These are phyloP conservation scores for Thecocarcelia acutangulata DNA, from an alignment of 2,888 invertebrate species.

Conservation along the genomic window DNA sequence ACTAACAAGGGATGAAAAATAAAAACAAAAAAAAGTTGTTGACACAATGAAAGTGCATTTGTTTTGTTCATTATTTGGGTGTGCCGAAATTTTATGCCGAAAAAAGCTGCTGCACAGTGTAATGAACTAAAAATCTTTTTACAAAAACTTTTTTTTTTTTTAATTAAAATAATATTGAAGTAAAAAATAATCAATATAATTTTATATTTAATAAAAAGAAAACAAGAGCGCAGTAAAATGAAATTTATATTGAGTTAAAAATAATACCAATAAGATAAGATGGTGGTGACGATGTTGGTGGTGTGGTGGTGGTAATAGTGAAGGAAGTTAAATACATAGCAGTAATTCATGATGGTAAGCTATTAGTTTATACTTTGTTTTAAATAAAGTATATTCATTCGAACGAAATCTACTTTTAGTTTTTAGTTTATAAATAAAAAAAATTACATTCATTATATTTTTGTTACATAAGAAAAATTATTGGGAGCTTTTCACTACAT, in stretches of 20 bases:
- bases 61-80: too few relatives aligned
- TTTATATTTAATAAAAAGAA: neutral
- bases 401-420: slow-evolving; percentile 43
- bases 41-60: too few relatives aligned
- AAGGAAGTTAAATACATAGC: neutral
- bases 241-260: slow-evolving; percentile 3
- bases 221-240: too few relatives aligned
- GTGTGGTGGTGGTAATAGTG: slow-evolving; percentile 37
- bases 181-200: slow-evolving; percentile 31
- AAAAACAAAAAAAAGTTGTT: too few relatives aligned
- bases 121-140: slow-evolving; percentile 21
- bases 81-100: too few relatives aligned
- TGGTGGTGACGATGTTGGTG: slow-evolving; percentile 3
- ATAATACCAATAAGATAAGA: neutral
- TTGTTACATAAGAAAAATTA: slow-evolving; percentile 56
- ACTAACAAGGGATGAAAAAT: too few relatives aligned
- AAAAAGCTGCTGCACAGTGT: too few relatives aligned
- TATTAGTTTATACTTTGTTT: slow-evolving; percentile 17
- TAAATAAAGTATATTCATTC: slow-evolving; percentile 24
- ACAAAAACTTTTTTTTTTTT: slow-evolving; percentile 8
- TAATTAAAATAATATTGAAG: slow-evolving; percentile 34
- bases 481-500: slow-evolving; percentile 52
- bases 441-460: slow-evolving; percentile 51
- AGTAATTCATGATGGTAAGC: slow-evolving; percentile 19
- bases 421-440: slow-evolving; percentile 31